phyloP scores from a whole-genome alignment of 2,113 vertebrate genomes.

The Boleophthalmus pectinirostris region DNA sequence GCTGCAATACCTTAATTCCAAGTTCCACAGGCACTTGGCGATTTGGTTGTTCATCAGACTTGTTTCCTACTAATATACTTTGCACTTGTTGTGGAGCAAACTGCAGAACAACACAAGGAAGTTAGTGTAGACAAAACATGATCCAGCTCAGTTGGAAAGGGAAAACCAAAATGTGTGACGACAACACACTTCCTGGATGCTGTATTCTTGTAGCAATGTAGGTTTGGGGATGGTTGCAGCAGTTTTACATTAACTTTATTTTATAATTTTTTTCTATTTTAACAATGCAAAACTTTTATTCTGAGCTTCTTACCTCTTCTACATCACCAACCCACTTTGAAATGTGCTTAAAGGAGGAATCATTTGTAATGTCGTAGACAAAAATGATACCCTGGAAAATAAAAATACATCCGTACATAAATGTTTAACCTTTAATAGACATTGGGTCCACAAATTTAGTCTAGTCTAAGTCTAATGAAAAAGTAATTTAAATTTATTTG shows the following conservation, averaged over 20 bases:
- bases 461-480: no score
- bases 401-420: background rate
- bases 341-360: slow-evolving; percentile 93
- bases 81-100: slow-evolving; percentile 86
- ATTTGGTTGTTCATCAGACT: slow-evolving; percentile 86
- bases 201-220: no score
- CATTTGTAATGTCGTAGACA: slow-evolving; percentile 92
- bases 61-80: slow-evolving; percentile 93
- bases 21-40: slow-evolving; percentile 89
- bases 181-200: no score
- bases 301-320: slow-evolving; percentile 84
- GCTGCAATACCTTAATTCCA: slow-evolving; percentile 84
- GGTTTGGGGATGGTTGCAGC: no score
- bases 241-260: no score
- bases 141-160: background rate
- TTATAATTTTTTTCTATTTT: no score
- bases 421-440: background rate
- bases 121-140: slow-evolving; percentile 6
- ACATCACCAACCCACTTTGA: slow-evolving; percentile 96
- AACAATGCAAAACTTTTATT: background rate
- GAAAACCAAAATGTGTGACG: no score
- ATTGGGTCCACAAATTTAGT: no score
- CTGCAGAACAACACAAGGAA: slow-evolving; percentile 63
- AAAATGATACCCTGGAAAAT: slow-evolving; percentile 88
- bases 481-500: no score